Base-by-base conservation (phyloP, 2,797 vertebrate genomes). In the Rhynchotus rufescens region DNA sequence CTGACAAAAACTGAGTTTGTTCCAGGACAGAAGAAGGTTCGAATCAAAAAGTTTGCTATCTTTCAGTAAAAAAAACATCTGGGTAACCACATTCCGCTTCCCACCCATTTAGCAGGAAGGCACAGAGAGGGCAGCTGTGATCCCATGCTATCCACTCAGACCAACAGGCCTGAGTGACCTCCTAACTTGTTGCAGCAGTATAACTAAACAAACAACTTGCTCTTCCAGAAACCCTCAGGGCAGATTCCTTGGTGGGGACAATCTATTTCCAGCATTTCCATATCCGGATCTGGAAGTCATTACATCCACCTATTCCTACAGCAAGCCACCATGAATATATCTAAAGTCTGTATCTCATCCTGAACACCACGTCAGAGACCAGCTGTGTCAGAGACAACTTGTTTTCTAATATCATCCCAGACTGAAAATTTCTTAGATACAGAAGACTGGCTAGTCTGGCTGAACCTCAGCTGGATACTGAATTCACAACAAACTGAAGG, bases 251-350 rank as follows among this genome's bases (percentile, higher is more conserved):
- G 77, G 80, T 86, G 38, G 49, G 67, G 77, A 85, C 84, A 92
- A 73, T 84, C 92, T 92, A 88, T 94, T 95, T 94, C 74, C 87
- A 92, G 74, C 61, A 88, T 92, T 95, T 88, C 86, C 87, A 81
- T 92, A 92, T 90, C 82, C 12, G 21, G 83, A 67, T 94, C 89
- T 94, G 88, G 80, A 96, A 93, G 78, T 87, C 74, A 92, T 95
- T 94, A 92, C 65, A 94, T 91, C 80, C 59, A 92, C 90, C 87
- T 95, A 89, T 93, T 88, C 85, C 80, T 90, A 74, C 60, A 84
- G 65, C 74, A 26, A 90, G 54, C 80, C 57, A 89, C 86, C 80
- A 56, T 59, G 45, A 74, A 40, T 80, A 52, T 92, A 95, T 96
- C 90, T 89, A 2, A 84, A 75, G 80, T 95, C 74, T 89, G 77